phyloP scores from a whole-genome alignment of 2,888 invertebrate species.

The Anticlea derivata region DNA sequence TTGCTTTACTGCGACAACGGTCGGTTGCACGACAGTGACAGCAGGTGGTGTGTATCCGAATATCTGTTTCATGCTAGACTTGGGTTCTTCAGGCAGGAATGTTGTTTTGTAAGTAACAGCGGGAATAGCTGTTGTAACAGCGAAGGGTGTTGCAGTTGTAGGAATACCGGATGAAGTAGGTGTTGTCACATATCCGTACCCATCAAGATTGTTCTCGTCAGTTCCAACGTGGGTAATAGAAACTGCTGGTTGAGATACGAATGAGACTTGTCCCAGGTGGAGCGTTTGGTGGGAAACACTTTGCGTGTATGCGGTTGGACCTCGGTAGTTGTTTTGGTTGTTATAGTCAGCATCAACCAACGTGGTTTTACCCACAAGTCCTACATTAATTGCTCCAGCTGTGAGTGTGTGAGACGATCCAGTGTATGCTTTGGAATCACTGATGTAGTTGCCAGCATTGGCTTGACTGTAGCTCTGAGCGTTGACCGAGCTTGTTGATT shows the following conservation, averaged over 20 bases:
- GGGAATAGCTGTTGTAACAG: constrained; percentile 66
- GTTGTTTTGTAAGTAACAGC: constrained; percentile 65
- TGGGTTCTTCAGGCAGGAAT: constrained; percentile 67
- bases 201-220: constrained; percentile 62
- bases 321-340: constrained; percentile 54
- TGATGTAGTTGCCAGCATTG: constrained; percentile 63
- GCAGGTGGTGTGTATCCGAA: constrained; percentile 73
- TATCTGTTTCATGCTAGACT: constrained; percentile 69
- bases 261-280: constrained; percentile 56
- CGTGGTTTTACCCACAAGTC: constrained; percentile 76
- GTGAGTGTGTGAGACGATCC: constrained; percentile 71
- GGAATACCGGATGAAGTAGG: constrained; percentile 74
- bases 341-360: constrained; percentile 65
- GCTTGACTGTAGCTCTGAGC: constrained; percentile 53
- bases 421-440: constrained; percentile 58
- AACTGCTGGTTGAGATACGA: constrained; percentile 65
- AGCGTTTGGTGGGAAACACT: constrained; percentile 47
- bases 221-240: constrained; percentile 70
- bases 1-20: constrained; percentile 57
- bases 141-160: constrained; percentile 70
- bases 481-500: constrained; percentile 26
- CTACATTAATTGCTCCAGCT: constrained; percentile 76
- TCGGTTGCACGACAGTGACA: constrained; percentile 71
- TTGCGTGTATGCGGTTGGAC: constrained; percentile 43
- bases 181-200: constrained; percentile 66